Evolutionary conservation across 2,113 vertebrate genomes (phyloP).

Genomic region (Haplotaxodon microlepis): DNA sequence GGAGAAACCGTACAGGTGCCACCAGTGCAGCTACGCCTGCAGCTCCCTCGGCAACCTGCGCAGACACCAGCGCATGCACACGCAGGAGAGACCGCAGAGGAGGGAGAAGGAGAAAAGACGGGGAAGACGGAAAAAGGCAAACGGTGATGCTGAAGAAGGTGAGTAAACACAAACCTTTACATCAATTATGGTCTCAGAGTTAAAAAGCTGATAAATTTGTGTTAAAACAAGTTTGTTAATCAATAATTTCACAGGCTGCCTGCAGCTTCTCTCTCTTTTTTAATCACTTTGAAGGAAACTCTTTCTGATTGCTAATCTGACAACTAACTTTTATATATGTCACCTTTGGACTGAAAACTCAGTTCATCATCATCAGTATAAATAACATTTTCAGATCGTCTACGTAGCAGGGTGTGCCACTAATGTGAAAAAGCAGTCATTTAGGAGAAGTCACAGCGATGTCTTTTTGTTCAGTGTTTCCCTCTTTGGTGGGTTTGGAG

Average conservation of each 20-base stretch:
- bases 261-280: not conserved
- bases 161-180: not conserved
- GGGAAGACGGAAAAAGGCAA: conserved; percentile 6
- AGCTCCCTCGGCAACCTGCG: conserved; percentile 93
- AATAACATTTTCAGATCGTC: not conserved
- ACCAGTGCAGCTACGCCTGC: conserved; percentile 87
- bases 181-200: not conserved
- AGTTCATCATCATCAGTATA: not conserved
- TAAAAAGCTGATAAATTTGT: not conserved
- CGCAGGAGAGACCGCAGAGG: conserved; percentile 70
- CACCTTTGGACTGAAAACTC: not conserved
- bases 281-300: not conserved
- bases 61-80: conserved; percentile 87
- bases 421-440: not conserved
- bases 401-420: not conserved
- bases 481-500: not conserved
- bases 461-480: not conserved
- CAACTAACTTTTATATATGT: not conserved
- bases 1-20: conserved; percentile 91
- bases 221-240: not conserved
- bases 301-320: not conserved
- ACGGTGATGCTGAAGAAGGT: not conserved
- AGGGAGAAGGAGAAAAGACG: conserved; percentile 51
- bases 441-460: not conserved
- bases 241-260: not conserved